Base-by-base conservation (phyloP, 2,888 invertebrate species). In the Eupithecia vulgata region DNA sequence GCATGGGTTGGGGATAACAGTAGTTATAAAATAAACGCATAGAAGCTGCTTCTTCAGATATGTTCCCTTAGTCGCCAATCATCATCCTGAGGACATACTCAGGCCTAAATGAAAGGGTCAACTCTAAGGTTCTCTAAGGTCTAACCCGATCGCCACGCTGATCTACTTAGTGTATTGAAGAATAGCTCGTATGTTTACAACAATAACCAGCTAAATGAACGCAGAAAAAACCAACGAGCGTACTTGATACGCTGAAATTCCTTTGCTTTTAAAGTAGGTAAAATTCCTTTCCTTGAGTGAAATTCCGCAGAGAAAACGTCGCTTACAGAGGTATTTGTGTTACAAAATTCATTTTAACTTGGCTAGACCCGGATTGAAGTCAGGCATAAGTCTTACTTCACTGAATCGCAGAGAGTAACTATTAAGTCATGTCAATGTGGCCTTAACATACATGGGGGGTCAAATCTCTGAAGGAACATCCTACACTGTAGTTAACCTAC, bases 231-330 rank as follows among this genome's bases (percentile, higher is more conserved):
- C 57, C 57, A 61, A 17, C 61, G 34, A 34, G 34, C 8, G 34
- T 17, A 61, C 57, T 57, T 25, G 57, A 25, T 57, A 57, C 21
- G 34, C 17, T 13, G 34, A 34, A 34, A 61, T 61, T 61, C 61
- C 30, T 61, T 61, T 34, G 34, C 17, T 34, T 61, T 57, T 21
- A 57, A 52, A 57, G 57, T 34, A 61, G 34, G 7, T 61, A 61
- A 61, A 61, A 17, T 34, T 61, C 34, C 17, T 34, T 34, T 61
- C 8, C 61, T 61, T 61, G 17, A 61, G 61, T 61, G 57, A 61
- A 61, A 61, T 61, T 61, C 61, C 61, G 15, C 61, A 5, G 61
- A 57, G 61, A 34, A 59, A 59, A 59, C 30, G 59, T 59, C 57
- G 21, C 57, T 59, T 59, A 30, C 57, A 59, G 30, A 25, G 25